Percentiles rank a stretch among this genome's conserved stretches.
phyloP scores from a whole-genome alignment of 2,113 vertebrate species.

The Sula dactylatra region DNA sequence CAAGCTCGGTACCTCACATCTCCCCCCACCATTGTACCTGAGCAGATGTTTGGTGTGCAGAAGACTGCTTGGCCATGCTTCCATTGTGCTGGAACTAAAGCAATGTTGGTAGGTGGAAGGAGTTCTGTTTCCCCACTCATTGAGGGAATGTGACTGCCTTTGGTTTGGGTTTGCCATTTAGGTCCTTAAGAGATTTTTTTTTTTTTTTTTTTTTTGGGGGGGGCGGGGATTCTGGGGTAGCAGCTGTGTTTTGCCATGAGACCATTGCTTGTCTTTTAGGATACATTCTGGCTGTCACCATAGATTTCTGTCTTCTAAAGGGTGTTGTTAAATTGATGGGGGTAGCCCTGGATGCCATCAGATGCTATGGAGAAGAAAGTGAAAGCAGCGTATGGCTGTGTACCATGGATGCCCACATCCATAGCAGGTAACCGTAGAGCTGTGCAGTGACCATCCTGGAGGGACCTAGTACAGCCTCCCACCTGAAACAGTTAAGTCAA shows the following conservation, averaged over 20 bases:
- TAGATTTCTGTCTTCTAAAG: neutral
- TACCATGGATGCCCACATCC: fast-evolving
- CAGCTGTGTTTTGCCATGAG: neutral
- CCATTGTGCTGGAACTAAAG: neutral
- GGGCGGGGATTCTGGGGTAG: neutral
- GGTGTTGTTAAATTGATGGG: neutral
- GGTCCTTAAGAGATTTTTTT: neutral
- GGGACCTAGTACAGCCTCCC: neutral
- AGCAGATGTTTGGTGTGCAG: neutral
- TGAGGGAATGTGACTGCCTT: neutral
- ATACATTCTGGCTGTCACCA: neutral
- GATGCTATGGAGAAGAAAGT: neutral
- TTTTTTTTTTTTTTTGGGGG: too few species aligned
- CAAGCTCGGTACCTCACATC: neutral
- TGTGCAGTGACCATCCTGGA: neutral
- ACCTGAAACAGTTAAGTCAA: neutral
- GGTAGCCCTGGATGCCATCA: neutral
- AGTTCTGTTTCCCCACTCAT: neutral
- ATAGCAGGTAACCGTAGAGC: fast-evolving
- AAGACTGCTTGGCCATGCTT: neutral
- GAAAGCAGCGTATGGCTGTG: neutral
- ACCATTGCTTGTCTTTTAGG: neutral
- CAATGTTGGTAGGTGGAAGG: neutral
- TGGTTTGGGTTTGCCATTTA: neutral
- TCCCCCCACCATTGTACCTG: neutral